Base-by-base conservation (phyloP, 2,113 vertebrate genomes). In the Balaeniceps rex region DNA sequence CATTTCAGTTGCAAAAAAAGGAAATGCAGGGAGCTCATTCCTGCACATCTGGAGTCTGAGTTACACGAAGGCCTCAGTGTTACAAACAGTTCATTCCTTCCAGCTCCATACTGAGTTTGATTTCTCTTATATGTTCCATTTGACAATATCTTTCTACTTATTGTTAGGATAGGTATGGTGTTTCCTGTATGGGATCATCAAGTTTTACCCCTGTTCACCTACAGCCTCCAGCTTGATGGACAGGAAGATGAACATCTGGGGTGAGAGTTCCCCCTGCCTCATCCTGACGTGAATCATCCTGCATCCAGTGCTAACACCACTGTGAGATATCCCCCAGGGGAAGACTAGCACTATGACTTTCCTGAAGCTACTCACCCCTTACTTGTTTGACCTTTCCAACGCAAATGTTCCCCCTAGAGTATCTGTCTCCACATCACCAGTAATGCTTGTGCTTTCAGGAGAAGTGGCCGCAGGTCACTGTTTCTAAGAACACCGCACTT, bases 401-500 rank as follows among this genome's bases (percentile, higher is more conserved):
- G 65, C 49, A 75, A 70, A 42, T 57, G 6, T n/a, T 77, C 44
- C 16, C n/a, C 16, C 15, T 12, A 8, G 36, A 61, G 16, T 63
- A 9, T 55, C 84, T 86, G 71, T 82, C 63, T 68, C 36, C 38
- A 49, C 21, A 38, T 29, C 63, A 70, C 58, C 82, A 89, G 66
- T 8, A 64, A 60, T 4, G 9, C 47, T 79, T 91, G 5, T 19
- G 63, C 54, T 94, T 83, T 93, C 31, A 74, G 84, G 65, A 93
- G 68, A 93, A 91, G 91, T 66, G 60, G 57, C 78, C 0, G 17
- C 82, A 77, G 79, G 82, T 91, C 2, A 1, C 70, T 84, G 74
- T 93, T 97, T 97, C 95, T 95, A 95, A 93, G 97, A 97, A 96
- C 96, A 95, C 55, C 84, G 68, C 91, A 94, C 93, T 97, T 91